A percentile compares a stretch with the other conserved stretches of the same genome.
Conservation (phyloP, 2,888 invertebrate species). For the Platypus cylindrus region DNA sequence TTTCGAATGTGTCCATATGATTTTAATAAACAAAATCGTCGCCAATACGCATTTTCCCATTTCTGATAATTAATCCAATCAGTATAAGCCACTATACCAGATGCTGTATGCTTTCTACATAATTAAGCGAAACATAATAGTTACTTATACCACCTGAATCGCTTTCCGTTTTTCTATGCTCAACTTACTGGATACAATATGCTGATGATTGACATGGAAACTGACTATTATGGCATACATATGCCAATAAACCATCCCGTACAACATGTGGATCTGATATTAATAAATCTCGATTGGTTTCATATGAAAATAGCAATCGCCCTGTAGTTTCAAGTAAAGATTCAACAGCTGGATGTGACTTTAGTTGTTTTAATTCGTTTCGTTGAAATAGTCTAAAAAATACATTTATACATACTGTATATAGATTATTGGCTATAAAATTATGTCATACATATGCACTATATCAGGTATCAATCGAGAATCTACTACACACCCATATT, state of each 20-base stretch:
- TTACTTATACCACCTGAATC: background rate
- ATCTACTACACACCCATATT: no score
- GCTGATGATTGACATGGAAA: constrained; percentile 57
- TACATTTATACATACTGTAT: no score
- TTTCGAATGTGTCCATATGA: constrained; percentile 76
- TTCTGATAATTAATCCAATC: constrained; percentile 66
- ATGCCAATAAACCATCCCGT: constrained; percentile 70
- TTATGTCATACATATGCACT: no score
- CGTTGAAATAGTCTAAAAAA: constrained; percentile 40
- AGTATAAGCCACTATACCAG: constrained; percentile 66
- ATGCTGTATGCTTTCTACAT: constrained; percentile 50
- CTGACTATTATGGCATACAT: constrained; percentile 72
- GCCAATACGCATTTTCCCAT: constrained; percentile 43
- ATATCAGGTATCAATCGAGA: no score
- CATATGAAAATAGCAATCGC: constrained; percentile 52
- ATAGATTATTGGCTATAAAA: no score
- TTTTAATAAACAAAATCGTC: constrained; percentile 53
- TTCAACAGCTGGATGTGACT: constrained; percentile 61
- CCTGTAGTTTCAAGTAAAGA: constrained; percentile 55
- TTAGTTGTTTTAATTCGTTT: constrained; percentile 51
- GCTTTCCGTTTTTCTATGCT: constrained; percentile 1
- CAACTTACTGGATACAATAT: constrained; percentile 33
- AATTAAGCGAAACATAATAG: constrained; percentile 10
- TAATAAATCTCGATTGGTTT: constrained; percentile 40
- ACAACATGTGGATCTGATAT: constrained; percentile 56